A percentile compares a stretch with the other conserved stretches of the same genome.
Evolutionary conservation across 2,113 vertebrate species (phyloP).

Genomic region (Copsychus sechellarum): DNA sequence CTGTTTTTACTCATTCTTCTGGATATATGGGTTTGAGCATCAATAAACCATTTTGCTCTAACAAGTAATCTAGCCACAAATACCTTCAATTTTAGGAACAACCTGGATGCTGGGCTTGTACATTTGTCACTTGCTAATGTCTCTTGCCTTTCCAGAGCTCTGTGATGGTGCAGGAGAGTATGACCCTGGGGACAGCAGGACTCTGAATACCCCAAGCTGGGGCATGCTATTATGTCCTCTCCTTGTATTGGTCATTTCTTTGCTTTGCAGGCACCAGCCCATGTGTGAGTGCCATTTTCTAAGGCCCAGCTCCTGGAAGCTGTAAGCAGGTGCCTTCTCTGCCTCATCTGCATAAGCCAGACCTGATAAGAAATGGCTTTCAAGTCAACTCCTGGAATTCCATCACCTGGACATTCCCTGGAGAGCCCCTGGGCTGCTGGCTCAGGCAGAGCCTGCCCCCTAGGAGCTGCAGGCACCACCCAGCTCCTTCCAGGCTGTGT

Average conservation of each 20-base stretch:
- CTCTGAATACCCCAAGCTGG: neutral
- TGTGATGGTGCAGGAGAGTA: neutral
- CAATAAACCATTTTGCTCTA: neutral
- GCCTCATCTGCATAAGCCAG: neutral
- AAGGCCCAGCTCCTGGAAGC: neutral
- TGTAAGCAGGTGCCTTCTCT: neutral
- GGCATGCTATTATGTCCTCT: neutral
- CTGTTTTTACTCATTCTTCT: neutral
- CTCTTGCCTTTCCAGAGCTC: neutral
- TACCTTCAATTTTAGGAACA: neutral
- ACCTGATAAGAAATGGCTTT: neutral
- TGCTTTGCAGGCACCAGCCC: neutral
- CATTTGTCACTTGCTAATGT: neutral
- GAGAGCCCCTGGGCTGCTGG: neutral
- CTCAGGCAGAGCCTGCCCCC: neutral
- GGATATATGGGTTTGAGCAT: neutral
- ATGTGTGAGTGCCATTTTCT: rapidly evolving
- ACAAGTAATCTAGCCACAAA: neutral
- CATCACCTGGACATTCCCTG: too few relatives aligned
- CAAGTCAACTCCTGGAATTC: neutral
- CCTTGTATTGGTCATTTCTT: neutral
- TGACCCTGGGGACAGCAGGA: neutral
- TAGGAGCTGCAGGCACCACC: neutral
- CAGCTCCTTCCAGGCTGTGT: neutral
- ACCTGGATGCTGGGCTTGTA: neutral